These are phyloP conservation scores for Salvator merianae DNA, from an alignment of 2,113 vertebrate species.

Conservation along the genomic window DNA sequence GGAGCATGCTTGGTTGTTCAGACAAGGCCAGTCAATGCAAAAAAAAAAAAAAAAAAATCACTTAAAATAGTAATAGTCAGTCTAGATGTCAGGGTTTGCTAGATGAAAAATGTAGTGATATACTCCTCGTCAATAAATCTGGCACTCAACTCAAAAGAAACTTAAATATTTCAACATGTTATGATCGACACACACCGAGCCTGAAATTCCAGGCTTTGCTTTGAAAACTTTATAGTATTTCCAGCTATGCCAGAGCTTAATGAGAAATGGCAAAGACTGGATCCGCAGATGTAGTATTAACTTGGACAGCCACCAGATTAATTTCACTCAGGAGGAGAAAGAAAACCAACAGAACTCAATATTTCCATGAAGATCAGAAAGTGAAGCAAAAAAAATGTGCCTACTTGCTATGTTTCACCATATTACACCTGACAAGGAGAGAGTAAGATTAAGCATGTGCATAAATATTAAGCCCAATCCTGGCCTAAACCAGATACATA, in stretches of 20 bases:
- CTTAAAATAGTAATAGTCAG: constrained; percentile 42
- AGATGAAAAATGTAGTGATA: constrained; percentile 38
- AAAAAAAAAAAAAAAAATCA: constrained; percentile 11
- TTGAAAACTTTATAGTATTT: constrained; percentile 38
- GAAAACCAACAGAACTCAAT: background rate
- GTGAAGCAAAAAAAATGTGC: background rate
- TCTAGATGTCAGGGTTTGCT: constrained; percentile 30
- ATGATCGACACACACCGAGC: constrained; percentile 55
- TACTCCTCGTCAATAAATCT: constrained; percentile 37
- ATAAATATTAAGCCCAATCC: background rate
- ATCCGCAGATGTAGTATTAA: constrained; percentile 38
- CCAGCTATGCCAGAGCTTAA: constrained; percentile 55
- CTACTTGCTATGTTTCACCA: background rate
- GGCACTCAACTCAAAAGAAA: constrained; percentile 32
- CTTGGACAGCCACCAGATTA: constrained; percentile 34
- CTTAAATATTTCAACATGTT: constrained; percentile 66
- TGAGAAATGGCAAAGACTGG: constrained; percentile 48
- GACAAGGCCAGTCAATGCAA: constrained; percentile 24
- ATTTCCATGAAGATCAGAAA: background rate
- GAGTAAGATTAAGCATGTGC: background rate
- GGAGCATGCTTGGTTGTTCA: constrained; percentile 5
- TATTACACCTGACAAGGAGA: background rate
- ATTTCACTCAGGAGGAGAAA: constrained; percentile 28
- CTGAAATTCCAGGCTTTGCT: constrained; percentile 61
- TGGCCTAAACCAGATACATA: background rate